phyloP scores from a whole-genome alignment of 2,888 invertebrate genomes.

The Diadromus collaris region DNA sequence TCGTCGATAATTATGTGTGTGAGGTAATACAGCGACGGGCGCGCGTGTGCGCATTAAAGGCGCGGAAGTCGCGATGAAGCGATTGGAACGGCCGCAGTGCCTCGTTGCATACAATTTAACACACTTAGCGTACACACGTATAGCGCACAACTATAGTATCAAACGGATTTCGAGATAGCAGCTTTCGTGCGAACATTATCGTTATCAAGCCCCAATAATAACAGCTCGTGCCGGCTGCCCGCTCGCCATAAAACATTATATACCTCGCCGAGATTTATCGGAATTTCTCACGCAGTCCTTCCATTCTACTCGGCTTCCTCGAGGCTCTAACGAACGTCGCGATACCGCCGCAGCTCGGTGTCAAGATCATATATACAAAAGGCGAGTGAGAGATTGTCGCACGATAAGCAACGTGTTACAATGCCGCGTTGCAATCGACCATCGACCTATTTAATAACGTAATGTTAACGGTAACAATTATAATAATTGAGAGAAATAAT shows the following conservation, averaged over 20 bases:
- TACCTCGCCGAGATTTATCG: constrained; percentile 69
- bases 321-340: constrained; percentile 35
- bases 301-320: constrained; percentile 62
- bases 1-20: constrained; percentile 43
- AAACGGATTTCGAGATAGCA: constrained; percentile 59
- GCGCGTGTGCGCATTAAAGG: constrained; percentile 13
- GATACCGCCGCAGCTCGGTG: constrained; percentile 34
- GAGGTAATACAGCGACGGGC: constrained; percentile 44
- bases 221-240: constrained; percentile 65
- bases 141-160: constrained; percentile 3
- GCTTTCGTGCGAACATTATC: constrained; percentile 73
- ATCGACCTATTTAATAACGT: constrained; percentile 24
- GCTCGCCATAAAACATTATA: constrained; percentile 57
- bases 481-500: too few relatives aligned
- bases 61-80: constrained; percentile 45
- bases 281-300: constrained; percentile 70
- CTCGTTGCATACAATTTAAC: constrained; percentile 18
- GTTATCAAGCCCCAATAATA: constrained; percentile 73
- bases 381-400: constrained; percentile 33
- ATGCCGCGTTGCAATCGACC: constrained; percentile 46
- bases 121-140: constrained; percentile 8
- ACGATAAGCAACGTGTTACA: constrained; percentile 42
- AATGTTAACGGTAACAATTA: too few relatives aligned
- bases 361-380: constrained; percentile 51
- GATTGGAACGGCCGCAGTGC: constrained; percentile 57